A percentile compares a stretch with the other conserved stretches of the same genome.
Conservation (phyloP, 2,797 vertebrate genomes). For the Lepus oiostolus region DNA sequence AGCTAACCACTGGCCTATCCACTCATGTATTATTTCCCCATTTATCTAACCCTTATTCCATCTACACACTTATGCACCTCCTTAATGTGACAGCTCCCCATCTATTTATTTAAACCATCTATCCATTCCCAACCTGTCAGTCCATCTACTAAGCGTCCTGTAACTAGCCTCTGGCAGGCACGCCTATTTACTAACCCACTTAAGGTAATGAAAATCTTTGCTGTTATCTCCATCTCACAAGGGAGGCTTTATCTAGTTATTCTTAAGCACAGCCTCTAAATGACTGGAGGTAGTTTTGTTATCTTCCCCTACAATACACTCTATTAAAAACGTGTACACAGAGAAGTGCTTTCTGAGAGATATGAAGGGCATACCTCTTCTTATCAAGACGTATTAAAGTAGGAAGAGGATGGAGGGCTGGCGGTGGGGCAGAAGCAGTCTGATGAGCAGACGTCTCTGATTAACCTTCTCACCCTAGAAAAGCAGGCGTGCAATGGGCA, state of each 20-base stretch:
- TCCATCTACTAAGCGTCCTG: slow-evolving; percentile 15
- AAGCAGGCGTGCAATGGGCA: background rate
- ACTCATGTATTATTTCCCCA: slow-evolving; percentile 72
- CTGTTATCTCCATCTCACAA: slow-evolving; percentile 49
- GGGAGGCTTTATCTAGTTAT: background rate
- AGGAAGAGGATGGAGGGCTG: background rate
- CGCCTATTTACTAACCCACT: slow-evolving; percentile 71
- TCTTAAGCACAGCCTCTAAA: slow-evolving; percentile 46
- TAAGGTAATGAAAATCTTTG: slow-evolving; percentile 78
- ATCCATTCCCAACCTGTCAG: slow-evolving; percentile 72
- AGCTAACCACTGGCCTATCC: slow-evolving; percentile 68
- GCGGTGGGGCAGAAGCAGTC: background rate
- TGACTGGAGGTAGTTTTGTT: slow-evolving; percentile 55
- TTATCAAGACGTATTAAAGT: fast-evolving
- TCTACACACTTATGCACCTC: slow-evolving; percentile 50
- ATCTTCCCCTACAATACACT: fast-evolving
- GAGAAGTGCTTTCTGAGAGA: slow-evolving; percentile 5
- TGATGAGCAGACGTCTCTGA: background rate
- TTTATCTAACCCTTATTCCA: slow-evolving; percentile 67
- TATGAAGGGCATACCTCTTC: slow-evolving; percentile 14
- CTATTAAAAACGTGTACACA: slow-evolving; percentile 28
- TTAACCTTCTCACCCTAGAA: background rate
- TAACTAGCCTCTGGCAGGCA: background rate
- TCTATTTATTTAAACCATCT: slow-evolving; percentile 75
- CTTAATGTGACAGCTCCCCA: slow-evolving; percentile 62